Conservation (phyloP, 2,797 vertebrate species). For the Phalloptychus januarius region DNA sequence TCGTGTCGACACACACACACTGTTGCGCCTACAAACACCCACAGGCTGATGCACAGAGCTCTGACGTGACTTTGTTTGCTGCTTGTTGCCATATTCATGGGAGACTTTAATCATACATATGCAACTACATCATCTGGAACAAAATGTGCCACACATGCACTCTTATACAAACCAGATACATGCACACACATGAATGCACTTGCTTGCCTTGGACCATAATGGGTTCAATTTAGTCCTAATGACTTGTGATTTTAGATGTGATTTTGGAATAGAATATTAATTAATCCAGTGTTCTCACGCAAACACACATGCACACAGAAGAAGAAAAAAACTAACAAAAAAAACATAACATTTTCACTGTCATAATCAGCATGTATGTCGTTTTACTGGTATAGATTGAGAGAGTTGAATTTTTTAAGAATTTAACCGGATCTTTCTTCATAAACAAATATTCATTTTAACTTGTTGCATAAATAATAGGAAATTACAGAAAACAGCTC, state of each 20-base stretch:
- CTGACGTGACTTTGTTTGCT: constrained; percentile 33
- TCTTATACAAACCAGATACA: background rate
- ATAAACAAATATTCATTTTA: background rate
- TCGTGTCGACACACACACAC: constrained; percentile 23
- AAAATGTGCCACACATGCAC: constrained; percentile 13
- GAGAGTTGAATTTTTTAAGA: background rate
- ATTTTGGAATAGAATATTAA: constrained; percentile 59
- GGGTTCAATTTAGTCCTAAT: constrained; percentile 72
- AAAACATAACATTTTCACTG: background rate
- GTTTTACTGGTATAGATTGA: background rate
- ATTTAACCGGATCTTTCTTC: background rate
- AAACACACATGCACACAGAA: background rate
- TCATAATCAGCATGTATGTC: constrained; percentile 7
- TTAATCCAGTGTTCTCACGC: constrained; percentile 43
- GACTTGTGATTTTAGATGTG: constrained; percentile 62
- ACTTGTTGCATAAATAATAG: background rate
- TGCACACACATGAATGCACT: constrained; percentile 1
- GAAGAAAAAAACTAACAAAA: too few relatives aligned
- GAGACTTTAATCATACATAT: constrained; percentile 33
- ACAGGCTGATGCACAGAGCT: constrained; percentile 2
- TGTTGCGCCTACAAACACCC: background rate
- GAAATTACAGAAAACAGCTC: background rate
- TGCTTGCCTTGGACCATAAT: constrained; percentile 48
- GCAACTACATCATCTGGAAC: constrained; percentile 26
- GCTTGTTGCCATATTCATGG: constrained; percentile 32